Evolutionary conservation across 2,113 vertebrate genomes (phyloP).

Genomic region (Jaculus jaculus): DNA sequence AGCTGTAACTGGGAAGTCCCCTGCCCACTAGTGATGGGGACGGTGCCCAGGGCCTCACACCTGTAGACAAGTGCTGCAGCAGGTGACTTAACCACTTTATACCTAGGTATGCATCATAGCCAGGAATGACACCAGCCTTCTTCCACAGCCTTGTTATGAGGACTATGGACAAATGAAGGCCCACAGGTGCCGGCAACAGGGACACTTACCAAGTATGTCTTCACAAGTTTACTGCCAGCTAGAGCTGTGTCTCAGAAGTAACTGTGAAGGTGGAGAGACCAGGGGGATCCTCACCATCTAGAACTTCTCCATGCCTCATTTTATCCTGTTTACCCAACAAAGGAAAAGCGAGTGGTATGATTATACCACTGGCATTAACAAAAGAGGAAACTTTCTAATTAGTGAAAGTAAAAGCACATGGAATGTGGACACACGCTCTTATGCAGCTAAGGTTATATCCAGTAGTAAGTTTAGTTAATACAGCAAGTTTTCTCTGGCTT

Average conservation of each 20-base stretch:
- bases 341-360: background rate
- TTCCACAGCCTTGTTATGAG: background rate
- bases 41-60: background rate
- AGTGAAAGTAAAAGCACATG: background rate
- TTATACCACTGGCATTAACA: background rate
- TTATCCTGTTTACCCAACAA: background rate
- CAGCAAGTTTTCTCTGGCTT: background rate
- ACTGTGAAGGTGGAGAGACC: background rate
- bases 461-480: background rate
- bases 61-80: background rate
- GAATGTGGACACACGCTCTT: background rate
- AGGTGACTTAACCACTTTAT: too few species aligned
- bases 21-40: too few species aligned
- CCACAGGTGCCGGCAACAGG: background rate
- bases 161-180: background rate
- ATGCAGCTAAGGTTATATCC: too few species aligned
- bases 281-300: background rate
- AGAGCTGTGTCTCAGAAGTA: background rate
- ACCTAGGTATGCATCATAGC: background rate
- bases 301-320: background rate
- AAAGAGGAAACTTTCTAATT: background rate
- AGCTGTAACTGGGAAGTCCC: background rate
- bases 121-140: background rate
- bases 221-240: background rate
- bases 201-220: too few species aligned